These are phyloP conservation scores for Chrysomela aeneicollis DNA, from an alignment of 2,888 invertebrate genomes.

Conservation along the genomic window DNA sequence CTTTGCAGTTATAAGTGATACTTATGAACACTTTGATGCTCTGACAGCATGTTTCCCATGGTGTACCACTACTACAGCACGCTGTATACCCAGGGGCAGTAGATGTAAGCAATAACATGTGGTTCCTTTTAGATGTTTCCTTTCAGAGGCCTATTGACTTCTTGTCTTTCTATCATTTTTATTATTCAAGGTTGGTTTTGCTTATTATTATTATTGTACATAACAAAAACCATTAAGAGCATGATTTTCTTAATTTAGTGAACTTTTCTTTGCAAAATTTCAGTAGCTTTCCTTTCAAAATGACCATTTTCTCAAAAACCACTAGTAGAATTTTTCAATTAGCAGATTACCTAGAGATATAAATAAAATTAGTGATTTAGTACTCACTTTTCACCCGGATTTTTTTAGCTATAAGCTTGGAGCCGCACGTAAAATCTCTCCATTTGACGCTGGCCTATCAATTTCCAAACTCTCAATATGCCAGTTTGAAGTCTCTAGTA, in stretches of 20 bases:
- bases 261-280: no score
- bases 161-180: background rate
- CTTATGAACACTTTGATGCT: conserved; percentile 78
- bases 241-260: no score
- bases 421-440: conserved; percentile 84
- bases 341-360: no score
- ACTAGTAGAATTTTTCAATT: no score
- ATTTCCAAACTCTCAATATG: conserved; percentile 77
- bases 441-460: conserved; percentile 91
- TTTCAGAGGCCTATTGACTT: background rate
- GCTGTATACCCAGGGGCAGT: conserved; percentile 70
- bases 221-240: background rate
- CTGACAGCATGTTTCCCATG: conserved; percentile 81
- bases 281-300: no score
- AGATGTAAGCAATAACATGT: conserved; percentile 65
- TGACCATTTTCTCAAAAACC: no score
- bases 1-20: conserved; percentile 74
- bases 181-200: background rate
- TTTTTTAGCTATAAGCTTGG: conserved; percentile 72
- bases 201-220: background rate
- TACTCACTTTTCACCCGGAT: background rate
- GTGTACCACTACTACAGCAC: conserved; percentile 71
- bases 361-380: no score
- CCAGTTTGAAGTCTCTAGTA: conserved; percentile 75
- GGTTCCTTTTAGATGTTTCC: conserved; percentile 17